These are phyloP conservation scores for Drosophila serrata DNA, from an alignment of 1,140 invertebrate species.

Conservation along the genomic window DNA sequence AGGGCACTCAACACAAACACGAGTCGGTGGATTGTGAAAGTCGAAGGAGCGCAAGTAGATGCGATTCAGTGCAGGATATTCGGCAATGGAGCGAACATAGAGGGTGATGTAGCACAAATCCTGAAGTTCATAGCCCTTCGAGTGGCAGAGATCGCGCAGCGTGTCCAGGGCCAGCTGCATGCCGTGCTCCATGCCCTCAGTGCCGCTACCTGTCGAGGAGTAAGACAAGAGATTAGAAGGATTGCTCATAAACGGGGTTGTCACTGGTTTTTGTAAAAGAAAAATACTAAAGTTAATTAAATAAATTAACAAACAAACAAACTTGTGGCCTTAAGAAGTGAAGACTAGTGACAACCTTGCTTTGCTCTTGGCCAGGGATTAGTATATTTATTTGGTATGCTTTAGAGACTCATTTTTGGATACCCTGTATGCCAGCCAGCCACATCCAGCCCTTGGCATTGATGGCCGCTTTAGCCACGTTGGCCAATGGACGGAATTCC, in stretches of 20 bases:
- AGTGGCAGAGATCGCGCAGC: slow-evolving; percentile 56
- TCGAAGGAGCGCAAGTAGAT: slow-evolving; percentile 91
- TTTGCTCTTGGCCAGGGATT: background rate
- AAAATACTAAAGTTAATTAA: background rate
- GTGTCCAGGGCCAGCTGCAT: slow-evolving; percentile 74
- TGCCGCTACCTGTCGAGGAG: slow-evolving; percentile 53
- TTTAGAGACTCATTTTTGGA: slow-evolving; percentile 22
- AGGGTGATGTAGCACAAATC: slow-evolving; percentile 93
- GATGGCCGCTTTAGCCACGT: slow-evolving; percentile 87
- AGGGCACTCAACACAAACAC: slow-evolving; percentile 94
- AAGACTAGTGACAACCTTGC: slow-evolving; percentile 6
- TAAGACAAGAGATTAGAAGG: background rate
- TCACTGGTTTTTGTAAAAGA: background rate
- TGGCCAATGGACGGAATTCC: slow-evolving; percentile 81
- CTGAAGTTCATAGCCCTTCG: slow-evolving; percentile 87
- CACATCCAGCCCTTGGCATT: slow-evolving; percentile 92
- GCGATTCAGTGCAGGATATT: slow-evolving; percentile 92
- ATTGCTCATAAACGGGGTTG: background rate
- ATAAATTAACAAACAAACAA: background rate
- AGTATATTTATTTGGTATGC: background rate
- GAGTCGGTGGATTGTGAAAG: slow-evolving; percentile 93
- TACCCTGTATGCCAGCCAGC: slow-evolving; percentile 90
- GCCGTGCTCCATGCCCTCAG: slow-evolving; percentile 61
- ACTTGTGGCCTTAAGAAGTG: background rate
- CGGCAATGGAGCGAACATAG: slow-evolving; percentile 92